Conservation (phyloP, 2,888 invertebrate species). For the Spisula subtruncata region DNA sequence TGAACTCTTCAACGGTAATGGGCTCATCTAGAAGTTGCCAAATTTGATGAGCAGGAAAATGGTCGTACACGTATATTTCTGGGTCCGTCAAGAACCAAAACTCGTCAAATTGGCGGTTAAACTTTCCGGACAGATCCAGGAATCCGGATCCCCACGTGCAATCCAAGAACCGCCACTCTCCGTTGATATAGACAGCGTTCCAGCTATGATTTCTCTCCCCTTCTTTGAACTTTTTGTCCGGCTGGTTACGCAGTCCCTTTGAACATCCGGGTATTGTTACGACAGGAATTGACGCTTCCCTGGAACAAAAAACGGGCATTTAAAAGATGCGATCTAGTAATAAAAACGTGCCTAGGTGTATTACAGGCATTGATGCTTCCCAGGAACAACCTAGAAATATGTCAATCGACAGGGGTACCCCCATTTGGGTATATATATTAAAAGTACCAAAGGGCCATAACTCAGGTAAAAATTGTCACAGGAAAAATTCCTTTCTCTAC, state of each 20-base stretch:
- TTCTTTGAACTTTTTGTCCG: conserved; percentile 63
- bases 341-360: neutral
- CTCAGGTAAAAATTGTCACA: no score
- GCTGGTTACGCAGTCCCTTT: conserved; percentile 73
- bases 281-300: conserved; percentile 69
- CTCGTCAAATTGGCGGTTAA: conserved; percentile 75
- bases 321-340: no score
- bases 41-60: conserved; percentile 74
- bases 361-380: no score
- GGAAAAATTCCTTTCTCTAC: no score
- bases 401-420: no score
- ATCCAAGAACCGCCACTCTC: conserved; percentile 76
- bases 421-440: no score
- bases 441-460: no score
- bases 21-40: conserved; percentile 78
- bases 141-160: conserved; percentile 78
- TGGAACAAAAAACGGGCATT: conserved; percentile 43
- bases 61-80: conserved; percentile 74
- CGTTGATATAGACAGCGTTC: conserved; percentile 74
- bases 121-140: conserved; percentile 59
- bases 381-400: no score
- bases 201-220: conserved; percentile 74
- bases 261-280: conserved; percentile 75
- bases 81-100: conserved; percentile 82
- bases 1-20: conserved; percentile 71